Evolutionary conservation across 1,140 invertebrate species (phyloP).

Genomic region (Heliconius hermathena): DNA sequence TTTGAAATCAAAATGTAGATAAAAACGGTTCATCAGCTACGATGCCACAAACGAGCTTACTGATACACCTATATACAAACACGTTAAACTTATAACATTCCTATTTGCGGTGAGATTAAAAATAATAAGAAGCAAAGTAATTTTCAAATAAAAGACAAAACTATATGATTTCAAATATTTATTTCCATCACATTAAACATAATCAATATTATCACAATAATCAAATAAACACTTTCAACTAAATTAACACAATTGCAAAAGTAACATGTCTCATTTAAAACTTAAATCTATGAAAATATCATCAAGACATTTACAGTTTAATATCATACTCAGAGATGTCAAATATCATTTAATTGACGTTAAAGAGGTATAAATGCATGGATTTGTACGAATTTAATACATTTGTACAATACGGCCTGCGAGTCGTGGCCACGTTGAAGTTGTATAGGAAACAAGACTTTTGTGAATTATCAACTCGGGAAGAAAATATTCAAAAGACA

Average conservation of each 20-base stretch:
- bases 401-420: too few relatives aligned
- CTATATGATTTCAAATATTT: background rate
- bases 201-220: background rate
- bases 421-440: too few relatives aligned
- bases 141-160: background rate
- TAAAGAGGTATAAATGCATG: background rate
- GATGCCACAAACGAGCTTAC: too few relatives aligned
- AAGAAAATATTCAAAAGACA: too few relatives aligned
- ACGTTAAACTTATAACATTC: too few relatives aligned
- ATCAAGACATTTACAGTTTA: background rate
- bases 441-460: too few relatives aligned
- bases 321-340: background rate
- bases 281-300: background rate
- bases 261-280: background rate
- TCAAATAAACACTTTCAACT: background rate
- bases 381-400: too few relatives aligned
- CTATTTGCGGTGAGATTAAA: background rate
- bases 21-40: too few relatives aligned
- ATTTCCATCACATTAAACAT: background rate
- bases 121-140: background rate
- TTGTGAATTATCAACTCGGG: too few relatives aligned
- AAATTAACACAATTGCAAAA: background rate
- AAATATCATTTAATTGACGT: background rate
- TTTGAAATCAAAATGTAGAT: too few relatives aligned
- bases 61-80: too few relatives aligned